Evolutionary conservation across 1,140 invertebrate species (phyloP).

Genomic region (Procambarus clarkii): DNA sequence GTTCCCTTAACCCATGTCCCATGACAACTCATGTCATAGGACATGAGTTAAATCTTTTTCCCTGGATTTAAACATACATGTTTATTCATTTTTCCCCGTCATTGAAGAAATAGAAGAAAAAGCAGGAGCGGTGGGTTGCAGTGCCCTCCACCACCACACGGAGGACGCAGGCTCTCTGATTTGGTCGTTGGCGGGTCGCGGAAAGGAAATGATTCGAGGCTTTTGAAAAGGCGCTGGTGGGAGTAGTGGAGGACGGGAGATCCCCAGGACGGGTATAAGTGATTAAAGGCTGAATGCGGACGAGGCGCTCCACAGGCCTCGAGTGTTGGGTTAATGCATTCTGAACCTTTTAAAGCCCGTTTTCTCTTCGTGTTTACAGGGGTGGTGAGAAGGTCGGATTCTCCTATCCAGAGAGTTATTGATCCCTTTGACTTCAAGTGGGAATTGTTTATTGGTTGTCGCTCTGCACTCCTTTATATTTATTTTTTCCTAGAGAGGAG

Average conservation of each 20-base stretch:
- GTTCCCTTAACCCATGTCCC: neutral
- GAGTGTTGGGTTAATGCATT: conserved; percentile 10
- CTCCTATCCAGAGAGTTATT: neutral
- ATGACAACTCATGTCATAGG: neutral
- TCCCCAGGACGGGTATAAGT: neutral
- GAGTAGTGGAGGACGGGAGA: neutral
- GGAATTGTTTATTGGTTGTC: neutral
- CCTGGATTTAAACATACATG: neutral
- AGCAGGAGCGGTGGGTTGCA: neutral
- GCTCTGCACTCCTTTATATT: neutral
- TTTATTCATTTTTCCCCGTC: neutral
- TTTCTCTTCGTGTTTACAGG: neutral
- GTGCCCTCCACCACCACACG: neutral
- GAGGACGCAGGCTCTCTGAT: neutral
- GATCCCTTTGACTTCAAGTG: neutral
- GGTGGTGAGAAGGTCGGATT: neutral
- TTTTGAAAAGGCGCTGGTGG: neutral
- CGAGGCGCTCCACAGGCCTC: neutral
- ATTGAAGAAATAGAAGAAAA: neutral
- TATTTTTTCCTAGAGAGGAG: too few species aligned
- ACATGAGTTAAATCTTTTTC: neutral
- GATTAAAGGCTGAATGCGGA: conserved; percentile 2
- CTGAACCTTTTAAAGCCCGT: conserved; percentile 4
- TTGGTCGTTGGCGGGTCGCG: neutral
- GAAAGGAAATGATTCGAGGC: neutral